Percentiles rank a stretch among this genome's conserved stretches.
phyloP scores from a whole-genome alignment of 2,113 vertebrate species.

The Otis tarda region DNA sequence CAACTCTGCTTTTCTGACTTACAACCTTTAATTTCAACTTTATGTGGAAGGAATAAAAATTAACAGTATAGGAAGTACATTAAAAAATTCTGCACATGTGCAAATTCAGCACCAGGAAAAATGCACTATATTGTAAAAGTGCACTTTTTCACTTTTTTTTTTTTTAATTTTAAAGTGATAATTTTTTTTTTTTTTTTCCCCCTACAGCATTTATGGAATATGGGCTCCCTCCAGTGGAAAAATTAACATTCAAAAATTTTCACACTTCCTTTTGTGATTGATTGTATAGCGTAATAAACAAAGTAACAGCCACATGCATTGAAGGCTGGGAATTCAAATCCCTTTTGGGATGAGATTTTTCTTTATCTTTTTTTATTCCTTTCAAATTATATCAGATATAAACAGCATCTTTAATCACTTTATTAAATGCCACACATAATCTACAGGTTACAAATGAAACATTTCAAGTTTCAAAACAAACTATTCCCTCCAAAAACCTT shows the following conservation, averaged over 20 bases:
- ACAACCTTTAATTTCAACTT: background rate
- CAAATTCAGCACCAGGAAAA: background rate
- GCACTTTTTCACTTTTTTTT: background rate
- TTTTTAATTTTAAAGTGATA: background rate
- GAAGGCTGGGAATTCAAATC: background rate
- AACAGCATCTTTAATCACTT: background rate
- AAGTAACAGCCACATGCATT: background rate
- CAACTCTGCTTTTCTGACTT: background rate
- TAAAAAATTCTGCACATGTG: background rate
- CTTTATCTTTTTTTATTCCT: background rate
- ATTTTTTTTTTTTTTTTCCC: background rate
- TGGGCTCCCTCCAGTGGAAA: slow-evolving; percentile 80
- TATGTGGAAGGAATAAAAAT: background rate
- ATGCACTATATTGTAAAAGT: background rate
- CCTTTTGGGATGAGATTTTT: background rate
- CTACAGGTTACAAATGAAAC: background rate
- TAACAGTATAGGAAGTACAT: background rate
- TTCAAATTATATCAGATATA: background rate
- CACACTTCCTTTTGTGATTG: background rate
- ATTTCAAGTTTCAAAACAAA: background rate
- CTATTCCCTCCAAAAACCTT: background rate
- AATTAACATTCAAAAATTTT: slow-evolving; percentile 41
- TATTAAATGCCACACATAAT: background rate
- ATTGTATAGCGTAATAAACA: background rate
- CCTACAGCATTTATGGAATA: slow-evolving; percentile 52